Percentiles rank a stretch among this genome's conserved stretches.
Conservation (phyloP, 1,140 invertebrate genomes). For the Stegodyphus dumicola region DNA sequence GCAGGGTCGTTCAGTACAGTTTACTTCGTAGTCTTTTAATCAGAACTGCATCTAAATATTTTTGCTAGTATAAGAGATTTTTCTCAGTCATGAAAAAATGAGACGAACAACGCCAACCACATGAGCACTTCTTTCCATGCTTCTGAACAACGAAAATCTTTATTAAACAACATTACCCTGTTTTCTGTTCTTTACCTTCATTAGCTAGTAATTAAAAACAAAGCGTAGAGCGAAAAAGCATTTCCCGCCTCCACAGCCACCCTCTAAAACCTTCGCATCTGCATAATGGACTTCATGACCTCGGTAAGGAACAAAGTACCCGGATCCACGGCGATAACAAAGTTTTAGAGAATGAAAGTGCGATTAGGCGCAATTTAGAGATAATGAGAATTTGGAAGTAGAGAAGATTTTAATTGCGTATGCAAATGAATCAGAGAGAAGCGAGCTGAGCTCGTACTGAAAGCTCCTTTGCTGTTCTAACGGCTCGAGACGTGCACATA, state of each 20-base stretch:
- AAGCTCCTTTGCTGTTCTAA: no score
- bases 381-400: constrained; percentile 46
- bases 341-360: constrained; percentile 31
- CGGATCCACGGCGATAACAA: background rate
- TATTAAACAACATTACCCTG: constrained; percentile 7
- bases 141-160: background rate
- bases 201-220: constrained; percentile 29
- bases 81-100: no score
- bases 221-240: no score
- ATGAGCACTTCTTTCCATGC: no score
- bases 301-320: background rate
- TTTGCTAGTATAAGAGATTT: no score
- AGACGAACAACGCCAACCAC: no score
- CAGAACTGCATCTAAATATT: no score
- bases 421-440: constrained; percentile 27
- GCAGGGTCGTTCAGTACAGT: no score
- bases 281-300: constrained; percentile 22
- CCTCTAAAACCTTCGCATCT: background rate
- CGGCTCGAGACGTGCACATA: no score
- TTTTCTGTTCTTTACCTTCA: background rate
- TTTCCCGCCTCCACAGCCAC: background rate
- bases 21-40: no score
- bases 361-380: constrained; percentile 44
- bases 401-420: constrained; percentile 54
- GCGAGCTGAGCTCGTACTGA: background rate